These are phyloP conservation scores for Alouatta palliata DNA, from an alignment of 2,113 vertebrate species.

Conservation along the genomic window DNA sequence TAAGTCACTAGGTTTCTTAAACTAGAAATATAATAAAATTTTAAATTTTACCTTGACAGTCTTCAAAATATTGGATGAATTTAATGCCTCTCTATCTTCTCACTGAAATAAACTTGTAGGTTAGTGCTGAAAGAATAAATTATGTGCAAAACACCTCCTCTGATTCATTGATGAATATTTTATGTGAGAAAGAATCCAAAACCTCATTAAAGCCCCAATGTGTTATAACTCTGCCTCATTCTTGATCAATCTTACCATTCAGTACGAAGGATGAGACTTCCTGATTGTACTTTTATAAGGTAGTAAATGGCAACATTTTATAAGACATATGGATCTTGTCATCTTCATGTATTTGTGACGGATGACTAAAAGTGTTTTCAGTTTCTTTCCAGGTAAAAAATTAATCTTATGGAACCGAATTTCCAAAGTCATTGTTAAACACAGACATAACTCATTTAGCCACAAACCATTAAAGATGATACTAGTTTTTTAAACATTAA, in stretches of 20 bases:
- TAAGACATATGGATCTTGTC: not conserved
- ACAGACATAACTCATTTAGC: conserved; percentile 15
- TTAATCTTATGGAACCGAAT: conserved; percentile 2
- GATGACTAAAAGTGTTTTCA: conserved; percentile 27
- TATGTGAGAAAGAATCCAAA: not conserved
- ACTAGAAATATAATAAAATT: conserved; percentile 22
- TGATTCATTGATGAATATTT: conserved; percentile 12
- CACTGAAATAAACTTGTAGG: conserved; percentile 4
- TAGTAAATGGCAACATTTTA: not conserved
- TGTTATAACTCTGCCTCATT: not conserved
- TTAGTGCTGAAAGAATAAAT: not conserved
- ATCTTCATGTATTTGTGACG: conserved; percentile 41
- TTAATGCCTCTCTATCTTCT: not conserved
- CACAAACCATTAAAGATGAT: not conserved
- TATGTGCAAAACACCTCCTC: not conserved
- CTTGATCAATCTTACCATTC: not conserved
- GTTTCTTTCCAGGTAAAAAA: not conserved
- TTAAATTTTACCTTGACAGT: not conserved
- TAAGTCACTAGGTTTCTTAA: not conserved
- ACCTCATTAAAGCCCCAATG: not conserved
- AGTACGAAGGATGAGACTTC: not conserved
- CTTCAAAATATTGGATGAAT: conserved; percentile 32
- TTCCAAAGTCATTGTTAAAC: conserved; percentile 49
- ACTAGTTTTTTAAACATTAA: conserved; percentile 22
- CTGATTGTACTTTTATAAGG: not conserved